Conservation (phyloP, 1,140 invertebrate species). For the Drosophila kanapiae region DNA sequence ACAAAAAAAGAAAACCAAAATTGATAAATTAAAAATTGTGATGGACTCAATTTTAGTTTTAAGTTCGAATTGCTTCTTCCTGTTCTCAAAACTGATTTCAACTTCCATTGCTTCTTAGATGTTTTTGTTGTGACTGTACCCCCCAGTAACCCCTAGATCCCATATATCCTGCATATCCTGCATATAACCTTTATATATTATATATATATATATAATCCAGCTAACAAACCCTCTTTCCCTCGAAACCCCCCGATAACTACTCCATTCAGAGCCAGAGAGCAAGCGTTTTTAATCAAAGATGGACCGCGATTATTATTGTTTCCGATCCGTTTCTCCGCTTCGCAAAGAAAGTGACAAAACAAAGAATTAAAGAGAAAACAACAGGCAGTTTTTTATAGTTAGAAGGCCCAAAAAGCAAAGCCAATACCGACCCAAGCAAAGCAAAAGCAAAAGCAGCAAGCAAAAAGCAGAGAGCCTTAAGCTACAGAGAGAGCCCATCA, state of each 20-base stretch:
- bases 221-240: not conserved
- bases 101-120: slow-evolving; percentile 62
- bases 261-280: slow-evolving; percentile 58
- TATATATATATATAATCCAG: not conserved
- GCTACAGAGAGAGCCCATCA: slow-evolving; percentile 78
- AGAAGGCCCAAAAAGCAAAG: slow-evolving; percentile 26
- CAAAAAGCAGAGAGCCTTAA: slow-evolving; percentile 18
- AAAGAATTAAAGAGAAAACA: slow-evolving; percentile 32
- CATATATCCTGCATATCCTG: slow-evolving; percentile 25
- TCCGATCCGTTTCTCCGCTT: slow-evolving; percentile 54
- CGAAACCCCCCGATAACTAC: not conserved
- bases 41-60: slow-evolving; percentile 84
- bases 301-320: slow-evolving; percentile 57
- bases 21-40: slow-evolving; percentile 84
- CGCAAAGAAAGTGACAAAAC: slow-evolving; percentile 17
- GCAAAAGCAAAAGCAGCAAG: slow-evolving; percentile 2
- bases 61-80: slow-evolving; percentile 66
- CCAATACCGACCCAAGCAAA: slow-evolving; percentile 24
- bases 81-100: slow-evolving; percentile 34
- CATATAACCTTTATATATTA: slow-evolving; percentile 1
- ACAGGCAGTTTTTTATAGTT: slow-evolving; percentile 32
- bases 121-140: slow-evolving; percentile 41
- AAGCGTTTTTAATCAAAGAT: slow-evolving; percentile 86
- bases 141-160: slow-evolving; percentile 11
- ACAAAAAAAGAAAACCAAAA: slow-evolving; percentile 47